A percentile compares a stretch with the other conserved stretches of the same genome.
Conservation (phyloP, 2,797 vertebrate genomes). For the Xiphorhynchus erythropygius region DNA sequence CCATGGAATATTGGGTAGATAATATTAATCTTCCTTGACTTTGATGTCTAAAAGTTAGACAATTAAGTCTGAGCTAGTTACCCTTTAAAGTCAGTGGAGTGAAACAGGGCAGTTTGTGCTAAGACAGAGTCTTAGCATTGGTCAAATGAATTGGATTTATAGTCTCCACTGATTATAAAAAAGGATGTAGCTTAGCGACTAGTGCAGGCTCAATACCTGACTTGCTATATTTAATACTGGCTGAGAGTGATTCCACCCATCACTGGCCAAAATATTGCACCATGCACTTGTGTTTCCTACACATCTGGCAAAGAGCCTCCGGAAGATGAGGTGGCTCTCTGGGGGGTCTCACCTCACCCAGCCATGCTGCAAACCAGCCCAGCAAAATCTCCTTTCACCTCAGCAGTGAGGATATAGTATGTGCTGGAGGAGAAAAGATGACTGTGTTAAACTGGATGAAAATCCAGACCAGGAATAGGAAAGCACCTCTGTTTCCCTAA, state of each 20-base stretch:
- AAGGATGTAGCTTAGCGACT: not conserved
- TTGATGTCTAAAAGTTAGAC: constrained; percentile 46
- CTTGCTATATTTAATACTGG: not conserved
- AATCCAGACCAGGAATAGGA: not conserved
- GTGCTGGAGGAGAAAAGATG: not conserved
- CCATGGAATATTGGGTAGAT: not conserved
- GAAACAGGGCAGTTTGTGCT: constrained; percentile 11
- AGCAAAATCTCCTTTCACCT: not conserved
- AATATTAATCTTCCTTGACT: constrained; percentile 35
- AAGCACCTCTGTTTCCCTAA: not conserved
- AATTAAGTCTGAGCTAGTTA: constrained; percentile 31
- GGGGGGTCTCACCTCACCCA: not conserved
- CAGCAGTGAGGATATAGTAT: not conserved
- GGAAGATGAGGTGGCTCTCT: not conserved
- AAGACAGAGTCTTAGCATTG: constrained; percentile 1
- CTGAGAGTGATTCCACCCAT: not conserved
- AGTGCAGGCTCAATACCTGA: not conserved
- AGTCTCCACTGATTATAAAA: not conserved
- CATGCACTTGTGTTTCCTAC: not conserved
- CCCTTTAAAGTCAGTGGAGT: constrained; percentile 37
- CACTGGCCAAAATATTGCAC: not conserved
- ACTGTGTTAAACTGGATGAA: not conserved
- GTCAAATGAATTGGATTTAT: constrained; percentile 24
- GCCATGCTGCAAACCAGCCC: not conserved
- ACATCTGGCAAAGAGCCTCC: not conserved